Evolutionary conservation across 1,140 invertebrate genomes (phyloP).

Genomic region (Drosophila tristis): DNA sequence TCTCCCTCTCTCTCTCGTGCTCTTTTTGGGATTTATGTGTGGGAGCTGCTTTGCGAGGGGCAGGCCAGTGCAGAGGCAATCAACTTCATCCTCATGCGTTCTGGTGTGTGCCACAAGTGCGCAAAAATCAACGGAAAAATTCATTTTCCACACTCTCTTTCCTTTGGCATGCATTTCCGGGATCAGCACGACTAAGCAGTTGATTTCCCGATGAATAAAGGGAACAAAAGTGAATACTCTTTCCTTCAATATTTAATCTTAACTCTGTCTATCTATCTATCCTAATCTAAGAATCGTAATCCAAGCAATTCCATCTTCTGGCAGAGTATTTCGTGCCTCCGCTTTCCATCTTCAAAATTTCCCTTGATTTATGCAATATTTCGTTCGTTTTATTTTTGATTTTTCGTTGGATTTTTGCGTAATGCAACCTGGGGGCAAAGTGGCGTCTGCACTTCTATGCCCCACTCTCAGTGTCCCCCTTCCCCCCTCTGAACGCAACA

Average conservation of each 20-base stretch:
- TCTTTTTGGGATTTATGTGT: conserved; percentile 62
- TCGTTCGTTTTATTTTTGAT: conserved; percentile 25
- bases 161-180: conserved; percentile 13
- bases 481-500: background rate
- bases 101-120: conserved; percentile 49
- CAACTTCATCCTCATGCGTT: conserved; percentile 24
- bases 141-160: conserved; percentile 43
- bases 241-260: no score
- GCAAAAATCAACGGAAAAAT: conserved; percentile 70
- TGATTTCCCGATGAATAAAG: no score
- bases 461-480: conserved; percentile 18
- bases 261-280: no score
- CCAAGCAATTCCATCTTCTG: background rate
- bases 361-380: conserved; percentile 10
- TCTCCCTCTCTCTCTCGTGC: conserved; percentile 39
- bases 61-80: conserved; percentile 9
- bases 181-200: conserved; percentile 1
- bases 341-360: background rate
- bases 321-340: conserved; percentile 4
- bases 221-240: no score
- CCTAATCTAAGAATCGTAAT: no score
- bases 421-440: conserved; percentile 56
- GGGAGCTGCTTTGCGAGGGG: conserved; percentile 51
- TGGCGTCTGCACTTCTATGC: conserved; percentile 41
- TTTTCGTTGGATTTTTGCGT: conserved; percentile 38